Conservation (phyloP, 1,140 invertebrate species). For the Agrilus planipennis region DNA sequence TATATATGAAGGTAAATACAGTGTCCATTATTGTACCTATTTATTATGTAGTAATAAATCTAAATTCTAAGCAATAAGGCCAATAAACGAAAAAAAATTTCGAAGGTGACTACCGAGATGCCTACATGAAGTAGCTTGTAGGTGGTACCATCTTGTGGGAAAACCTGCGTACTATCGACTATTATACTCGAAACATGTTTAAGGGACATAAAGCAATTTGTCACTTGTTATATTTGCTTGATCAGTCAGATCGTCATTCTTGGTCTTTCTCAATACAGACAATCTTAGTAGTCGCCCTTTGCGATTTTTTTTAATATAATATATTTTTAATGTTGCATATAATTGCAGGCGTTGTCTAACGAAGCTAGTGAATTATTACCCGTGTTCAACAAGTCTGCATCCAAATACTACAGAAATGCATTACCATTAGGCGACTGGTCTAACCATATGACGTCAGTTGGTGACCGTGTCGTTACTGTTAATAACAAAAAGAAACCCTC, state of each 20-base stretch:
- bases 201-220: too few species aligned
- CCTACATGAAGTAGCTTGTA: too few species aligned
- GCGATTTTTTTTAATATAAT: not conserved
- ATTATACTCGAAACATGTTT: too few species aligned
- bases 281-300: too few species aligned
- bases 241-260: not conserved
- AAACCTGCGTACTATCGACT: too few species aligned
- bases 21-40: too few species aligned
- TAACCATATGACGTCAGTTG: constrained; percentile 33
- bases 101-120: too few species aligned
- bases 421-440: constrained; percentile 83
- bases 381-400: constrained; percentile 92
- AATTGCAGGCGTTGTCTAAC: constrained; percentile 71
- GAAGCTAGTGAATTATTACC: constrained; percentile 94
- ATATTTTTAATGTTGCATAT: not conserved
- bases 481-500: constrained; percentile 26
- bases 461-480: constrained; percentile 24
- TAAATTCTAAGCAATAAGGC: too few species aligned
- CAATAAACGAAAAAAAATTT: too few species aligned
- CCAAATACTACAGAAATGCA: constrained; percentile 72
- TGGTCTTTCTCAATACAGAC: too few species aligned
- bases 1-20: constrained; percentile 83
- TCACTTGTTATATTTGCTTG: not conserved
- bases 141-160: too few species aligned
- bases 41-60: too few species aligned